Base-by-base conservation (phyloP, 2,888 invertebrate genomes). In the Micoletzkya japonica region DNA sequence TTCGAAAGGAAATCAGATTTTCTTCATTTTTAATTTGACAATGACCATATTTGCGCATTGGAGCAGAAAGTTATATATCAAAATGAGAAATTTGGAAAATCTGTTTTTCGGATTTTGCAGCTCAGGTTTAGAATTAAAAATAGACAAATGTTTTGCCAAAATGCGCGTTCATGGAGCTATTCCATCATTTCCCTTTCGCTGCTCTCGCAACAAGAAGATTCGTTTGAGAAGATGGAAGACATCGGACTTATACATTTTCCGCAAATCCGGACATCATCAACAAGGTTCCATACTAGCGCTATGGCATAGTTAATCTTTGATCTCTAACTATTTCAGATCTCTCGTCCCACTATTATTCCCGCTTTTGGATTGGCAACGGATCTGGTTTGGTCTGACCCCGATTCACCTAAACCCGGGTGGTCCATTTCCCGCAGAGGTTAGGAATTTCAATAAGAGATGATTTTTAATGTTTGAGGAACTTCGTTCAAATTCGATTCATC, bases 401-500 rank as follows among this genome's bases (percentile, higher is more conserved):
- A 70, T 39, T 17, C 1, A 14, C n/a, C 20, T 7, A 37, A 36
- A 24, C 50, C 59, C 28, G 70, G 70, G n/a, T 70, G 70, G 70
- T 54, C 52, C 17, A 34, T 70, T 17, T 70, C 70, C 4, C 58
- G 44, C 4, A 32, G 70, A 60, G 58, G 69, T 69, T 10, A 28
- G 44, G 10, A 10, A 44, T 44, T 14, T 44, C 20, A 44, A n/a
- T 66, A n/a, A 4, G 34, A 24, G 14, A n/a, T 66, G 30, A 39
- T 56, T 7, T 39, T 2, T 49, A 3, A 6, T 39, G 39, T 61
- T 34, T 24, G 34, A 63, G 73, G 74, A n/a, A 76, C 76, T 32
- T 76, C 74, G 6, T 77, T 76, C 71, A 69, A 63, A 4, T 78
- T 72, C 68, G 77, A 75, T 4, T 44, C 54, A n/a, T 69, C 66